A percentile compares a stretch with the other conserved stretches of the same genome.
These are phyloP conservation scores for Sylvietta virens DNA, from an alignment of 2,113 vertebrate genomes.

Conservation along the genomic window DNA sequence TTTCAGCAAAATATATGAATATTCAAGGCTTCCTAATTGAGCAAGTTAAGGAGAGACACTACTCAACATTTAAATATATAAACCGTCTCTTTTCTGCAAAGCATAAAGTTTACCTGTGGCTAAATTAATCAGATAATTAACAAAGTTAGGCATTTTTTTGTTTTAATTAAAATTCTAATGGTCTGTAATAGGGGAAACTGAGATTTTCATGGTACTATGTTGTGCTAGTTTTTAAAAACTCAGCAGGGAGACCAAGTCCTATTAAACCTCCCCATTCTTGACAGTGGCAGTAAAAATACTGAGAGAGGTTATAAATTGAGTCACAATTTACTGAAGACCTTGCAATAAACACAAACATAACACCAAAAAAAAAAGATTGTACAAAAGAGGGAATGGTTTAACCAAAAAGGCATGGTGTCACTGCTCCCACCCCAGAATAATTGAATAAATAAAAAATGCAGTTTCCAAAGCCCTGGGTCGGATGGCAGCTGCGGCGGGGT, in stretches of 20 bases:
- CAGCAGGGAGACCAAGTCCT: not conserved
- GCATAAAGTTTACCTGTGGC: not conserved
- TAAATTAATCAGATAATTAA: not conserved
- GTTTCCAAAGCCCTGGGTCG: too few species aligned
- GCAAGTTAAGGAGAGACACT: not conserved
- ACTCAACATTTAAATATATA: not conserved
- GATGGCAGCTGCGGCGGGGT: fast-evolving
- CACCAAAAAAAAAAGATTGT: not conserved
- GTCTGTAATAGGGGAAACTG: not conserved
- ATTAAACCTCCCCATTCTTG: not conserved
- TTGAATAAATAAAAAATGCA: fast-evolving
- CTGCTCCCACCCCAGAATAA: too few species aligned
- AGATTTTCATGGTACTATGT: not conserved
- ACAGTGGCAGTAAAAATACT: not conserved
- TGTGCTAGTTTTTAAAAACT: not conserved
- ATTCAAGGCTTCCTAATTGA: not conserved
- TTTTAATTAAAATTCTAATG: not conserved
- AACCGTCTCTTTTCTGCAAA: not conserved
- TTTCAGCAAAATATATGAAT: not conserved
- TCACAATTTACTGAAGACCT: not conserved
- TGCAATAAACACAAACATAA: not conserved
- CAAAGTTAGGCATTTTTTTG: not conserved
- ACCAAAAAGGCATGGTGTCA: not conserved
- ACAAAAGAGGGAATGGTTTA: not conserved
- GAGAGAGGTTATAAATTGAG: not conserved